phyloP scores from a whole-genome alignment of 2,888 invertebrate species.

The Girardia tigrina region DNA sequence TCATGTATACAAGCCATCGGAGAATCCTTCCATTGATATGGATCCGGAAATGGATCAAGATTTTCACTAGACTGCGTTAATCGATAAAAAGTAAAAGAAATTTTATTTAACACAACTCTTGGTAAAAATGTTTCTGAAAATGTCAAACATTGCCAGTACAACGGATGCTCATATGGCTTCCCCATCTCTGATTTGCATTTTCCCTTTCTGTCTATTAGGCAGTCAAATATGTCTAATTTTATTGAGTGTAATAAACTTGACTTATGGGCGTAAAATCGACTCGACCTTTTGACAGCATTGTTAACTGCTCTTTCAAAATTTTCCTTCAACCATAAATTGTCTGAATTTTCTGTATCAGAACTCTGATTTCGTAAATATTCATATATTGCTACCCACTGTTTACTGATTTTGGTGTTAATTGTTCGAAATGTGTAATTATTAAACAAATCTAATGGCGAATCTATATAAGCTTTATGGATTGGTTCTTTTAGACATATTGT shows the following conservation, averaged over 20 bases:
- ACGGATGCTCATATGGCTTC: background rate
- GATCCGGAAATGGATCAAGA: background rate
- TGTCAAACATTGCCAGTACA: conserved; percentile 1
- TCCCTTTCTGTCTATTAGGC: background rate
- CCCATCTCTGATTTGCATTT: background rate
- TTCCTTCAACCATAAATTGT: background rate
- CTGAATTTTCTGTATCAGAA: background rate
- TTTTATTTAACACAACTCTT: background rate
- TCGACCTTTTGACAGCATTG: background rate
- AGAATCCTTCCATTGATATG: background rate
- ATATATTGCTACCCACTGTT: background rate
- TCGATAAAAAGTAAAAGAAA: background rate
- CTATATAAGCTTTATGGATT: background rate
- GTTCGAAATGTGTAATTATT: background rate
- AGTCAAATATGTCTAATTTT: background rate
- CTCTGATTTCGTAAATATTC: background rate
- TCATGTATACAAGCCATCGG: background rate
- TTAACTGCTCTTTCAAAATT: background rate
- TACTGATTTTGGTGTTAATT: background rate
- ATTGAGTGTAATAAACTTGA: background rate
- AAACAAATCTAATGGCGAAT: background rate
- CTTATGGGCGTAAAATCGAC: background rate
- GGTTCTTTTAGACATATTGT: conserved; percentile 17
- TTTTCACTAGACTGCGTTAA: conserved; percentile 5
- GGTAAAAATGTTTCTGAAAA: background rate